Evolutionary conservation across 2,113 vertebrate genomes (phyloP).

Genomic region (Cyrtonyx montezumae): DNA sequence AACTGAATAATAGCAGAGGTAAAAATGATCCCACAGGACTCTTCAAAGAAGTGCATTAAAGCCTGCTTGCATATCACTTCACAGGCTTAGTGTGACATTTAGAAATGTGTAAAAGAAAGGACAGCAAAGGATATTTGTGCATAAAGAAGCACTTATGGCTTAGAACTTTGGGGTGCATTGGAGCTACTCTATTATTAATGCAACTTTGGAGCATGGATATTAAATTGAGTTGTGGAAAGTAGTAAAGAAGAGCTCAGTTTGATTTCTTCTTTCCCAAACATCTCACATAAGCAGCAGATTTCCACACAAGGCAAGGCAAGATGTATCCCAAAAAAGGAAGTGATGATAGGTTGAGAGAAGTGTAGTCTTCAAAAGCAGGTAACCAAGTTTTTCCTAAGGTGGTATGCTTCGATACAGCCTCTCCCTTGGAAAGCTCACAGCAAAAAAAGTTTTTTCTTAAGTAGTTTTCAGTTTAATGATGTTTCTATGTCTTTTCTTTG

Average conservation of each 20-base stretch:
- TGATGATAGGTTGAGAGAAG: not conserved
- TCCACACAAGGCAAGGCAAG: not conserved
- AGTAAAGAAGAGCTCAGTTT: not conserved
- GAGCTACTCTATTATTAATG: slow-evolving; percentile 7
- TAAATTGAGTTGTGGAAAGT: not conserved
- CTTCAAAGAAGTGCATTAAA: not conserved
- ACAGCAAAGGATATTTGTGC: not conserved
- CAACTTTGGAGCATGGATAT: not conserved
- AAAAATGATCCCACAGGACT: not conserved
- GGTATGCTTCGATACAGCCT: not conserved
- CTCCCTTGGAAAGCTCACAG: not conserved
- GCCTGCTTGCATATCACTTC: not conserved
- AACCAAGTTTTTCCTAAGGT: not conserved
- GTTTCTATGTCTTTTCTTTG: not conserved
- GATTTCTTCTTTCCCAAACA: not conserved
- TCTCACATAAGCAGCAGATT: not conserved
- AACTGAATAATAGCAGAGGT: not conserved
- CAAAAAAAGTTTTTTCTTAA: not conserved
- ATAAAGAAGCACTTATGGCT: not conserved
- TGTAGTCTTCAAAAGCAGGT: not conserved
- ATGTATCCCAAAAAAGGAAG: not conserved
- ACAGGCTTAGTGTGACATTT: not conserved
- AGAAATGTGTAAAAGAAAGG: not conserved
- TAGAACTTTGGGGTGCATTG: not conserved
- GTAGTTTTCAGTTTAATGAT: not conserved